Evolutionary conservation across 2,797 vertebrate species (phyloP).

Genomic region (Apogon hyalosoma): DNA sequence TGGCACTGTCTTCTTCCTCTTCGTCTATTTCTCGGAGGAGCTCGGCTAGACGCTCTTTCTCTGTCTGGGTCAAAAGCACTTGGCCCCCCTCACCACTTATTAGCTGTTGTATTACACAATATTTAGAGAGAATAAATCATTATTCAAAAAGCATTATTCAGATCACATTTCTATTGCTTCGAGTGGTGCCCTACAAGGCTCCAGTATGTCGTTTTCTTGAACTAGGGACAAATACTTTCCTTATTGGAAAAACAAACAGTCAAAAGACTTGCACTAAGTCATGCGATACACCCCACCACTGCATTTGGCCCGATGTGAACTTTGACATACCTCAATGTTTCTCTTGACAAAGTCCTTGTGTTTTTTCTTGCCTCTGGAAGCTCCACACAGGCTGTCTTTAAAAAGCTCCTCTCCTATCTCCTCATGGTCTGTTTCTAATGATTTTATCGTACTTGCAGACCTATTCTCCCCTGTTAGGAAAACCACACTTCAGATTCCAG

Average conservation of each 20-base stretch:
- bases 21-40: constrained; percentile 86
- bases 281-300: constrained; percentile 42
- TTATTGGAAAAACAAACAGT: constrained; percentile 56
- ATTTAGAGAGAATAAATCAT: constrained; percentile 12
- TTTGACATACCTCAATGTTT: constrained; percentile 92
- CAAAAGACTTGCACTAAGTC: constrained; percentile 38
- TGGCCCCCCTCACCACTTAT: constrained; percentile 81
- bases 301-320: constrained; percentile 62
- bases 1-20: constrained; percentile 71
- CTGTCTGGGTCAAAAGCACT: constrained; percentile 84
- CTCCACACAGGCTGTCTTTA: constrained; percentile 56
- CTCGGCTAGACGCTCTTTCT: constrained; percentile 87
- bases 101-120: constrained; percentile 81
- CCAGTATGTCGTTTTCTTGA: constrained; percentile 18
- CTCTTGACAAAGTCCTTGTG: constrained; percentile 90
- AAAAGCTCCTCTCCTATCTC: constrained; percentile 51
- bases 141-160: constrained; percentile 24
- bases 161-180: constrained; percentile 15
- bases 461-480: constrained; percentile 57
- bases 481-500: constrained; percentile 36
- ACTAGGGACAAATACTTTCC: constrained; percentile 43
- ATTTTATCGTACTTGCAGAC: constrained; percentile 25
- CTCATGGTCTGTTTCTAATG: constrained; percentile 48
- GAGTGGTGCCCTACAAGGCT: constrained; percentile 1
- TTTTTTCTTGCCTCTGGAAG: constrained; percentile 73